Conservation (phyloP, 2,888 invertebrate species). For the Didymodactylos carnosus region DNA sequence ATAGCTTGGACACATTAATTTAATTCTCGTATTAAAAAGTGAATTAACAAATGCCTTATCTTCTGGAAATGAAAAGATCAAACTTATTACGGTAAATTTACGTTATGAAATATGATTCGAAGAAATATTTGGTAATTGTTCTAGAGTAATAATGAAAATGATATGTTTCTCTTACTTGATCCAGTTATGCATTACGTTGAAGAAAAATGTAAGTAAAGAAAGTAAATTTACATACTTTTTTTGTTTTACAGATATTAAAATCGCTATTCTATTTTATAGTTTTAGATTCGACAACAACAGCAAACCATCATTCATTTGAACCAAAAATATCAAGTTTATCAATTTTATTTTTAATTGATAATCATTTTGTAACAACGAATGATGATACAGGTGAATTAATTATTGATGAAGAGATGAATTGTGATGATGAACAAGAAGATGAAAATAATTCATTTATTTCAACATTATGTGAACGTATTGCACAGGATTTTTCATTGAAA, state of each 20-base stretch:
- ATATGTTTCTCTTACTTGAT: not conserved
- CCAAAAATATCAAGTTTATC: not conserved
- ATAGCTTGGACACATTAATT: not conserved
- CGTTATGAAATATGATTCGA: not conserved
- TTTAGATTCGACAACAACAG: too few species aligned
- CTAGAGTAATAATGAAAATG: not conserved
- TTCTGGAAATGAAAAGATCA: not conserved
- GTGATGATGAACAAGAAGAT: not conserved
- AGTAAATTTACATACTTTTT: not conserved
- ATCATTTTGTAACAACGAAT: not conserved
- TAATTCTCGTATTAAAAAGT: too few species aligned
- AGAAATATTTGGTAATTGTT: not conserved
- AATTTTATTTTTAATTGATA: not conserved
- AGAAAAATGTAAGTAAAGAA: not conserved
- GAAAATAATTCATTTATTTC: not conserved
- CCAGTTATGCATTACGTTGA: not conserved
- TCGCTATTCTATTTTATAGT: too few species aligned
- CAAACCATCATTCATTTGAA: not conserved
- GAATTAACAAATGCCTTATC: not conserved
- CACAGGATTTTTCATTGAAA: not conserved
- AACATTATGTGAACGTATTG: not conserved
- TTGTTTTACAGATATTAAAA: not conserved
- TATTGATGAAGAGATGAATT: not conserved
- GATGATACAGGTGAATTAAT: not conserved
- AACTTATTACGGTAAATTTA: not conserved